These are phyloP conservation scores for Phaedon cochleariae DNA, from an alignment of 2,888 invertebrate species.

Conservation along the genomic window DNA sequence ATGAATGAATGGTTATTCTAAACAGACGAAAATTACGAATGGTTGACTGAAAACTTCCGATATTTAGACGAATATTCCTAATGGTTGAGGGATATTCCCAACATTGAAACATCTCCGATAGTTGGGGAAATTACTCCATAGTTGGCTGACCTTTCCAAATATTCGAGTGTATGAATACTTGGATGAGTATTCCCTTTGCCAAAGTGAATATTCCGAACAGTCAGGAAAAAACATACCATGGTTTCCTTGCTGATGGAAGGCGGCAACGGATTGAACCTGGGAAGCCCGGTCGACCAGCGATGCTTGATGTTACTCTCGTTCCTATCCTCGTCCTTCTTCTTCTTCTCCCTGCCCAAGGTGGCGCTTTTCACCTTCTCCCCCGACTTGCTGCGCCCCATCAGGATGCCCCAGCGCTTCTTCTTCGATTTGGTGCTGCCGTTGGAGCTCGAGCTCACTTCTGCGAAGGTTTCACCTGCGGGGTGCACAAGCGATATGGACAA, in stretches of 20 bases:
- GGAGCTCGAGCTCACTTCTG: constrained; percentile 45
- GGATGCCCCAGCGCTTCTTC: constrained; percentile 74
- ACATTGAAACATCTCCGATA: no score
- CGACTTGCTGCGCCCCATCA: constrained; percentile 70
- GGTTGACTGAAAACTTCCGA: no score
- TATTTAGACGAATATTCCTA: no score
- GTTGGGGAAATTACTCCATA: no score
- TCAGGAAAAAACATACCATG: constrained; percentile 65
- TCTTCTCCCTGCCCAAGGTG: constrained; percentile 73
- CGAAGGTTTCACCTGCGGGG: constrained; percentile 36
- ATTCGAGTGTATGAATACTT: no score
- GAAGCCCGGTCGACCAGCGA: constrained; percentile 77
- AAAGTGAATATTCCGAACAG: no score
- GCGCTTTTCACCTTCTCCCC: constrained; percentile 72
- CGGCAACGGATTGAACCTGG: constrained; percentile 75
- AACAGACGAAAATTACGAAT: no score
- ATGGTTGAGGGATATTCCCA: no score
- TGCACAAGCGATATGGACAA: no score
- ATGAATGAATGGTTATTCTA: no score
- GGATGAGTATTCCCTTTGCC: no score
- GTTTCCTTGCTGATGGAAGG: constrained; percentile 82
- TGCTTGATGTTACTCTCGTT: constrained; percentile 66
- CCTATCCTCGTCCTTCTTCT: constrained; percentile 65
- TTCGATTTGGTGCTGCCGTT: constrained; percentile 56
- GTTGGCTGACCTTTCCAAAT: no score